Percentiles rank a stretch among this genome's conserved stretches.
Conservation (phyloP, 2,888 invertebrate genomes). For the Troglohyphantes excavatus region DNA sequence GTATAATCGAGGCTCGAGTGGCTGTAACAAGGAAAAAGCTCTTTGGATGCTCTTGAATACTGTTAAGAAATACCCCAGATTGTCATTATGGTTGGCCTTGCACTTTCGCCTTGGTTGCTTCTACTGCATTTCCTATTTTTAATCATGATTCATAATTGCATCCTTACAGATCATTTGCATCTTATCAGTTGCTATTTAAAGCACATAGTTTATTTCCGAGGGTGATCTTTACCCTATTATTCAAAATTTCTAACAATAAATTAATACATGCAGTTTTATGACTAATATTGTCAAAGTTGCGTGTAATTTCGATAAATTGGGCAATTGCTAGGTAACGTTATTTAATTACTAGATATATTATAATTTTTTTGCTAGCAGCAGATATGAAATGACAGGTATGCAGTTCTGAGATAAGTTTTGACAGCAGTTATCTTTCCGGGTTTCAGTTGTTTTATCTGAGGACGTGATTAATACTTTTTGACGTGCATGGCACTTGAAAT, state of each 20-base stretch:
- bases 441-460: background rate
- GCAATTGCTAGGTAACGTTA: too few species aligned
- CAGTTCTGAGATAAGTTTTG: background rate
- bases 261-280: too few species aligned
- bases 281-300: too few species aligned
- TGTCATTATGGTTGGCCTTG: background rate
- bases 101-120: background rate
- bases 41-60: too few species aligned
- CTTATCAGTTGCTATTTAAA: background rate
- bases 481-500: background rate
- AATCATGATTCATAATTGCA: background rate
- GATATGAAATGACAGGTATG: background rate
- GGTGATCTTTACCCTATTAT: too few species aligned
- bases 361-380: background rate
- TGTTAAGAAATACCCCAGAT: too few species aligned
- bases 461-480: background rate
- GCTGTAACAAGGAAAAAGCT: too few species aligned
- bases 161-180: background rate
- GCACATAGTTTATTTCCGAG: too few species aligned
- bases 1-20: too few species aligned
- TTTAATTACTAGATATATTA: background rate
- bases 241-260: too few species aligned
- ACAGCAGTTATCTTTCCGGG: background rate
- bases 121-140: background rate
- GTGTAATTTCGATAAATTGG: too few species aligned